phyloP scores from a whole-genome alignment of 2,113 vertebrate genomes.

The Hippolais icterina region DNA sequence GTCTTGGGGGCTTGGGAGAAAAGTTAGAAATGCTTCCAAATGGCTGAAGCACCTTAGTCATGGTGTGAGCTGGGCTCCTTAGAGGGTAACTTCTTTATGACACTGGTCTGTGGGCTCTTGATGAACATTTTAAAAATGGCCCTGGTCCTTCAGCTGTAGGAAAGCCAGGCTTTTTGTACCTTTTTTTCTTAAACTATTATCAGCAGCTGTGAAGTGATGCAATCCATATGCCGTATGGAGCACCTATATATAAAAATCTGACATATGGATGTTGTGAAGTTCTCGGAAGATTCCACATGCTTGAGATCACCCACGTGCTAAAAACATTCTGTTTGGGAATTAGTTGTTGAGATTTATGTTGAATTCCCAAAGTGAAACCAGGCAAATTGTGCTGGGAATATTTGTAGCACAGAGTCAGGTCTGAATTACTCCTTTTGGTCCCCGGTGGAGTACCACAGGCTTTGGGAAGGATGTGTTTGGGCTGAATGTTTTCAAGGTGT shows the following conservation, averaged over 20 bases:
- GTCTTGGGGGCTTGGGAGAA: neutral
- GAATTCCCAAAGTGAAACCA: neutral
- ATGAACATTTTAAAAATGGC: neutral
- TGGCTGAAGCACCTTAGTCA: fast-evolving
- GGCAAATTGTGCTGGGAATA: neutral
- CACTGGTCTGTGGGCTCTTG: neutral
- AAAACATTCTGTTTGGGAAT: constrained; percentile 47
- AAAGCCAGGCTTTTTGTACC: neutral
- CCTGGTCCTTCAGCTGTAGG: neutral
- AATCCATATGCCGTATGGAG: constrained; percentile 44
- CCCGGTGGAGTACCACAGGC: neutral
- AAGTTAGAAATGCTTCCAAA: neutral
- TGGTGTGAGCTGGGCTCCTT: neutral
- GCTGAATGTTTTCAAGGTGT: neutral
- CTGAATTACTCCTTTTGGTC: neutral
- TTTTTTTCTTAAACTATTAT: constrained; percentile 35
- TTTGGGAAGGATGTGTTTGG: neutral
- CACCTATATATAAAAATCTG: constrained; percentile 51
- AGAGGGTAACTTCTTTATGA: neutral
- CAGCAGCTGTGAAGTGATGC: constrained; percentile 56
- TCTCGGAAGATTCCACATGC: constrained; percentile 35
- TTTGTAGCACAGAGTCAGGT: neutral
- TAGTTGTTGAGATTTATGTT: constrained; percentile 28
- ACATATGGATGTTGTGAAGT: constrained; percentile 51
- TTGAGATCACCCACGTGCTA: constrained; percentile 41